phyloP scores from a whole-genome alignment of 2,797 vertebrate genomes.

The Streptopelia turtur region DNA sequence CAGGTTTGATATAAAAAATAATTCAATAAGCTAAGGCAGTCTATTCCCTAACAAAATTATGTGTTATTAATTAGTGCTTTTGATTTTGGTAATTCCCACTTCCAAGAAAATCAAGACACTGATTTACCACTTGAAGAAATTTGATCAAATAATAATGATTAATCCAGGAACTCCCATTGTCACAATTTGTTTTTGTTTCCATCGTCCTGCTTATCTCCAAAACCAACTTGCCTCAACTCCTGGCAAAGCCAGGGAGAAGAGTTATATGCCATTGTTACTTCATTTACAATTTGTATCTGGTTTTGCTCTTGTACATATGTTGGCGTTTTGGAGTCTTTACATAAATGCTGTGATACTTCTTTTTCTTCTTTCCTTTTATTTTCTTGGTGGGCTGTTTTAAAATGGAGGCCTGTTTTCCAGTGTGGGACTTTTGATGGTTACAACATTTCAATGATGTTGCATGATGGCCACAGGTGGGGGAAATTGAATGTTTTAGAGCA shows the following conservation, averaged over 20 bases:
- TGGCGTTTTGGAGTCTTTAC: conserved; percentile 77
- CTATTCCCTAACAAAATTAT: not conserved
- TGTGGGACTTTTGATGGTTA: conserved; percentile 72
- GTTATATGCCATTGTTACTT: conserved; percentile 67
- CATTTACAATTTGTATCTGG: conserved; percentile 65
- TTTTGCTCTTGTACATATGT: conserved; percentile 80
- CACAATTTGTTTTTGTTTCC: conserved; percentile 71
- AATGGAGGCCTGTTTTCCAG: conserved; percentile 74
- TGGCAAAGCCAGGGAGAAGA: conserved; percentile 61
- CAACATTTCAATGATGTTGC: conserved; percentile 67
- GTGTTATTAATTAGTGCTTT: not conserved
- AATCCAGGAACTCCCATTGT: conserved; percentile 73
- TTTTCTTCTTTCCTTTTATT: conserved; percentile 6
- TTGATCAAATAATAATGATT: conserved; percentile 74
- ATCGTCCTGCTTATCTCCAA: conserved; percentile 72
- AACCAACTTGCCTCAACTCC: conserved; percentile 71
- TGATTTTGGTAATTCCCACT: conserved; percentile 7
- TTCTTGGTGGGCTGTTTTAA: conserved; percentile 77
- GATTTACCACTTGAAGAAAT: conserved; percentile 51
- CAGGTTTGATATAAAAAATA: not conserved
- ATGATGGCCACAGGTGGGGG: conserved; percentile 69
- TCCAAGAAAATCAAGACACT: conserved; percentile 9
- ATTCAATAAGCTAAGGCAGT: no score
- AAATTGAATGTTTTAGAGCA: conserved; percentile 74
- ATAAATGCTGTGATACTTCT: conserved; percentile 75